phyloP scores from a whole-genome alignment of 2,888 invertebrate genomes.

The Tenodera sinensis region DNA sequence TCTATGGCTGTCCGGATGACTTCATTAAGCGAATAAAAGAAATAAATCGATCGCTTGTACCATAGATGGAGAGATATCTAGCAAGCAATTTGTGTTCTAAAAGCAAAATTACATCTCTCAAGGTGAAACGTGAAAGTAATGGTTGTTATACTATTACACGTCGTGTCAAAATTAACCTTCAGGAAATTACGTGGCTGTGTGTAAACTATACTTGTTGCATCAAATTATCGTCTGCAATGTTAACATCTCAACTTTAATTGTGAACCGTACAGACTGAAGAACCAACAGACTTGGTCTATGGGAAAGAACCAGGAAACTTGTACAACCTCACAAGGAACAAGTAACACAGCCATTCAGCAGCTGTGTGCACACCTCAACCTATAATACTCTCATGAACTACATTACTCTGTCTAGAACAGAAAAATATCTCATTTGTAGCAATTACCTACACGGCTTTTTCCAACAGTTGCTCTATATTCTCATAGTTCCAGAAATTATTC shows the following conservation, averaged over 20 bases:
- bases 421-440: too few species aligned
- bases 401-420: too few species aligned
- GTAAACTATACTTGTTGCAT: not conserved
- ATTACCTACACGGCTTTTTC: too few species aligned
- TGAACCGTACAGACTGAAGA: not conserved
- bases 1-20: not conserved
- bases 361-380: too few species aligned
- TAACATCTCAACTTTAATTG: not conserved
- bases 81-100: not conserved
- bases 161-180: not conserved
- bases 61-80: not conserved
- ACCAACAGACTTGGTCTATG: not conserved
- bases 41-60: not conserved
- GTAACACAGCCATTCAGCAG: too few species aligned
- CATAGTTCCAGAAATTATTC: too few species aligned
- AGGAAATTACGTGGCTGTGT: not conserved
- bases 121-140: not conserved
- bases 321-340: too few species aligned
- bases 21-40: not conserved
- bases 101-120: not conserved
- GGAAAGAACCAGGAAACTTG: not conserved
- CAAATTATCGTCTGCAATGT: not conserved
- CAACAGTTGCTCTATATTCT: too few species aligned
- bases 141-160: not conserved
- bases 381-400: too few species aligned